Evolutionary conservation across 2,888 invertebrate species (phyloP).

Genomic region (Dromius quadrimaculatus): DNA sequence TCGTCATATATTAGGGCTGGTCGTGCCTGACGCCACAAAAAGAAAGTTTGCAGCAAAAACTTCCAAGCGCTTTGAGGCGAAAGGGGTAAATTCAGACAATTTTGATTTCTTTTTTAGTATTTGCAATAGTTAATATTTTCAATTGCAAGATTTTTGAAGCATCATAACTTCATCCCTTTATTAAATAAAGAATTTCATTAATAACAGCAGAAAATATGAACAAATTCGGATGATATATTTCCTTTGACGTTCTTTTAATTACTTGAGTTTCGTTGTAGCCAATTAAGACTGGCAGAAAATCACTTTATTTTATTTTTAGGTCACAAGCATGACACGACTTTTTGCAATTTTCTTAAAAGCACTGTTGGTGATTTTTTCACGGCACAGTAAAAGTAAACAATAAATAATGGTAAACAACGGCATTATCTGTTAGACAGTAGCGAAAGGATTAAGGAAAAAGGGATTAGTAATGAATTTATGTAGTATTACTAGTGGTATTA

Average conservation of each 20-base stretch:
- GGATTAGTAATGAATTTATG: slow-evolving; percentile 36
- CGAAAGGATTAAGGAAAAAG: slow-evolving; percentile 25
- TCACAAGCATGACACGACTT: slow-evolving; percentile 31
- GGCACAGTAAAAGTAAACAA: slow-evolving; percentile 20
- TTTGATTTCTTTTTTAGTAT: slow-evolving; percentile 39
- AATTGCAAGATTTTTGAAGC: not conserved
- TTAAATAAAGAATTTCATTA: slow-evolving; percentile 17
- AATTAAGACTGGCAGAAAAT: slow-evolving; percentile 26
- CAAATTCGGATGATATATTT: slow-evolving; percentile 3
- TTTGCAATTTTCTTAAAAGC: slow-evolving; percentile 41
- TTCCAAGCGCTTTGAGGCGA: slow-evolving; percentile 30
- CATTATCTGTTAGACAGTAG: slow-evolving; percentile 16
- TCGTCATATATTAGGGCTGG: slow-evolving; percentile 46
- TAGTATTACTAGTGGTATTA: slow-evolving; percentile 27
- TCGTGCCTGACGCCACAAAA: slow-evolving; percentile 41
- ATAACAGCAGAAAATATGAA: slow-evolving; percentile 11
- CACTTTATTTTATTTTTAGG: slow-evolving; percentile 25
- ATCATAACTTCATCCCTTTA: not conserved
- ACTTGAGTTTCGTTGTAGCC: not conserved
- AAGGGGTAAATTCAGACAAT: slow-evolving; percentile 41
- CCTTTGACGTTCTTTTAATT: slow-evolving; percentile 23
- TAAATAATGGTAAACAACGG: slow-evolving; percentile 13
- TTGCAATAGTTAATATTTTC: not conserved
- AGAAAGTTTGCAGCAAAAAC: slow-evolving; percentile 46
- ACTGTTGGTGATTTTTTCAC: slow-evolving; percentile 35